Base-by-base conservation (phyloP, 2,888 invertebrate species). In the Brachyptera risi region DNA sequence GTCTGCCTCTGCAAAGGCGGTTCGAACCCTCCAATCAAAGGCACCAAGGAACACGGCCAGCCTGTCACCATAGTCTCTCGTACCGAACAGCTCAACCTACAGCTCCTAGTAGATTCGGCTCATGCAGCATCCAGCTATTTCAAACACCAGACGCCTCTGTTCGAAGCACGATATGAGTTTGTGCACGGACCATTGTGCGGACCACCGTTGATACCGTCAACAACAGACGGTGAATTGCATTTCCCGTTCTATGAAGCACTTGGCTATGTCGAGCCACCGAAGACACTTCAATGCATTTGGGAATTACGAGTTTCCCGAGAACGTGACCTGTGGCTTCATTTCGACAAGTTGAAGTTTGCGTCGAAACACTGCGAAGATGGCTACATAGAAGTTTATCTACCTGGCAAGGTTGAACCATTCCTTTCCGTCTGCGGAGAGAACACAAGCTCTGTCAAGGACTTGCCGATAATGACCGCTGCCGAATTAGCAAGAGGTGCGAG, bases 181-280 rank as follows among this genome's bases (percentile, higher is more conserved):
- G 90, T 92, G 1, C 93, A 94, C 68, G 92, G 92, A 1, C 92
- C 92, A 0, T 77, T 92, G 1, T 93, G 93, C 71, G 93, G 93
- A 0, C 91, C 92, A 0, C 86, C 92, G 0, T 83, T 89, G 2
- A 75, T 92, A 50, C 86, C 87, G 5, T 88, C 92, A 0, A 83
- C 86, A 0, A 86, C 89, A 1, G 92, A 92, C 69, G 92, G 92
- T 0, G 90, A 92, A 73, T 86, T 92, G n/a, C 87, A 90, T 26
- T 92, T 91, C 71, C 92, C 92, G 0, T 89, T 87, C 71, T 84
- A 90, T 72, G 91, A 91, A 73, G 90, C 91, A 0, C 77, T 92
- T 51, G 78, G 78, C n/a, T 78, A 77, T 59, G 70, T 70, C 4
- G 73, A 73, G 7, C 76, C 78, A 1, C 78, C 78, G 0, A 70